Base-by-base conservation (phyloP, 2,797 vertebrate genomes). In the Clamator glandarius region DNA sequence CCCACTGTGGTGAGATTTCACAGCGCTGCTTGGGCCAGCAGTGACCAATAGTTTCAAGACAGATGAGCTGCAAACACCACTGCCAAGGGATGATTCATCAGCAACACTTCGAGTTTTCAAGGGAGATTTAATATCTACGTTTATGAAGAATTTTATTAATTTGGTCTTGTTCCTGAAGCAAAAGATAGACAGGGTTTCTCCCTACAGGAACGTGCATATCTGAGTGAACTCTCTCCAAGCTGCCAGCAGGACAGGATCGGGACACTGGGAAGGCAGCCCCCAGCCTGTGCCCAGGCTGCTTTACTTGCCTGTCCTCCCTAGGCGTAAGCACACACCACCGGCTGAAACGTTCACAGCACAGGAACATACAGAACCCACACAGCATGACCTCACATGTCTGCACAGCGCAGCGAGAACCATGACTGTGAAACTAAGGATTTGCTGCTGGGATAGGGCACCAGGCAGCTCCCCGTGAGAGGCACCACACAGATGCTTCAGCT, bases 131-230 rank as follows among this genome's bases (percentile, higher is more conserved):
- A 31, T 20, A 39, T 8, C 44, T n/a, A 2, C 3, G 1, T n/a
- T 44, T 39, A 46, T 7, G 31, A 36, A 44, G 44, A n/a, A 15
- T 50, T 62, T 7, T 26, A 12, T 41, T 35, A 2, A 0, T 26
- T 8, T 26, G 19, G 11, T 68, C 57, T 39, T 64, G 12, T 12
- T 44, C 21, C 21, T 61, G 48, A 46, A 63, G 29, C 12, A 23
- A 46, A 64, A 55, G 19, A 41, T 69, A 50, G 23, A 11, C 9
- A 13, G 26, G 33, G 5, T 35, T 52, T 23, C 36, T 61, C 51
- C 28, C 36, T 5, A 0, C 20, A 2, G 5, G 21, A 2, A 2
- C 1, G 0, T 12, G 18, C 5, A 1, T 28, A 33, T 8, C 36
- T 4, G 36, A 16, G 35, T 2, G 9, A 19, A 67, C 8, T 31